Percentiles rank a stretch among this genome's conserved stretches.
Evolutionary conservation across 2,797 vertebrate species (phyloP).

Genomic region (Pangasius larnaudii): DNA sequence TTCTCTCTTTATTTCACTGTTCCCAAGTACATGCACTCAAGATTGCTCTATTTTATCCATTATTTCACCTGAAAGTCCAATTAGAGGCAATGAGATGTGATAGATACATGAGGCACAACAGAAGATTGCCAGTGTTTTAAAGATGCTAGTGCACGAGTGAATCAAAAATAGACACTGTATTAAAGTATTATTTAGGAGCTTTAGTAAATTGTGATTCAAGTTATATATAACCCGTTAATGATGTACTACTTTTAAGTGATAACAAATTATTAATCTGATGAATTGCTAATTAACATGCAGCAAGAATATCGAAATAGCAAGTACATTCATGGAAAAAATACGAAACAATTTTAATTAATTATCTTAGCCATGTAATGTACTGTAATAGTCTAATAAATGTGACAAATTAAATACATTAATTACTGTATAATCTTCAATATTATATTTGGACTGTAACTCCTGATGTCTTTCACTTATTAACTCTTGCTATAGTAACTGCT

Average conservation of each 20-base stretch:
- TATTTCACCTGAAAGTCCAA: conserved; percentile 32
- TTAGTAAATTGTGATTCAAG: not conserved
- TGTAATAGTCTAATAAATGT: not conserved
- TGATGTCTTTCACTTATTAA: too few species aligned
- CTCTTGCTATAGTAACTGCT: too few species aligned
- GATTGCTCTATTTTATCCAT: conserved; percentile 22
- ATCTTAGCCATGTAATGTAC: too few species aligned
- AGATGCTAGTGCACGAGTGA: not conserved
- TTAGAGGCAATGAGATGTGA: conserved; percentile 23
- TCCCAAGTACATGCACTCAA: not conserved
- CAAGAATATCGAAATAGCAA: not conserved
- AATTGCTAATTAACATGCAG: not conserved
- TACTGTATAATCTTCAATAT: not conserved
- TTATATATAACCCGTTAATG: not conserved
- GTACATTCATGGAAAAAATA: not conserved
- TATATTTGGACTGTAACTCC: too few species aligned
- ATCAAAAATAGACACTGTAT: not conserved
- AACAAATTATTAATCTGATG: not conserved
- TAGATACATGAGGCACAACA: not conserved
- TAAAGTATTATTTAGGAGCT: not conserved
- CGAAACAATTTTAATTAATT: too few species aligned
- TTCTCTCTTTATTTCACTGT: conserved; percentile 21
- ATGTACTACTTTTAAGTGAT: not conserved
- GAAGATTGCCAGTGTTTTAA: not conserved
- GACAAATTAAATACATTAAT: not conserved